Evolutionary conservation across 2,797 vertebrate genomes (phyloP).

Genomic region (Microchirus variegatus): DNA sequence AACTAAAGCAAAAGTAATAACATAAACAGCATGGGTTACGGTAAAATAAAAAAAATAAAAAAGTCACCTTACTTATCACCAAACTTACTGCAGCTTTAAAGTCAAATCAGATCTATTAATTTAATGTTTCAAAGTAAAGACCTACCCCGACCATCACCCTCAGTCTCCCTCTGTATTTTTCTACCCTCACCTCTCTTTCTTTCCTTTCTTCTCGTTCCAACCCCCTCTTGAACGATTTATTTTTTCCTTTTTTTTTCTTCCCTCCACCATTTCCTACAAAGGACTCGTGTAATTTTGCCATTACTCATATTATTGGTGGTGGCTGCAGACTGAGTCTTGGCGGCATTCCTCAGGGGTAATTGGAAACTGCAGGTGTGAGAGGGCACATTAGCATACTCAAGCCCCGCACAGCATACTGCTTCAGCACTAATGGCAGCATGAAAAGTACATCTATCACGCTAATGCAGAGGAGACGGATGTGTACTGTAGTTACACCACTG

Average conservation of each 20-base stretch:
- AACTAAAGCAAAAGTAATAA: too few species aligned
- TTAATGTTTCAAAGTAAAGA: constrained; percentile 4
- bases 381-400: constrained; percentile 83
- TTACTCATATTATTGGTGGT: constrained; percentile 83
- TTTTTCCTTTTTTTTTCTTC: constrained; percentile 27
- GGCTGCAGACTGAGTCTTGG: constrained; percentile 79
- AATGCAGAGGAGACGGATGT: constrained; percentile 75
- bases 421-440: constrained; percentile 71
- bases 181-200: constrained; percentile 22
- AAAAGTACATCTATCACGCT: constrained; percentile 79
- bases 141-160: constrained; percentile 4
- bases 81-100: not conserved
- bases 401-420: constrained; percentile 63
- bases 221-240: constrained; percentile 67
- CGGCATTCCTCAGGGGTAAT: constrained; percentile 83
- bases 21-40: too few species aligned
- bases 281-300: constrained; percentile 83
- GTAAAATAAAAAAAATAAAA: too few species aligned
- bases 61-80: not conserved
- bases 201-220: constrained; percentile 58
- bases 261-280: constrained; percentile 70
- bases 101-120: constrained; percentile 8
- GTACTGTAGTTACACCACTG: constrained; percentile 66
- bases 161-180: not conserved
- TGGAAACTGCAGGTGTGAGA: constrained; percentile 85